Conservation (phyloP, 2,113 vertebrate genomes). For the Sisor rabdophorus region DNA sequence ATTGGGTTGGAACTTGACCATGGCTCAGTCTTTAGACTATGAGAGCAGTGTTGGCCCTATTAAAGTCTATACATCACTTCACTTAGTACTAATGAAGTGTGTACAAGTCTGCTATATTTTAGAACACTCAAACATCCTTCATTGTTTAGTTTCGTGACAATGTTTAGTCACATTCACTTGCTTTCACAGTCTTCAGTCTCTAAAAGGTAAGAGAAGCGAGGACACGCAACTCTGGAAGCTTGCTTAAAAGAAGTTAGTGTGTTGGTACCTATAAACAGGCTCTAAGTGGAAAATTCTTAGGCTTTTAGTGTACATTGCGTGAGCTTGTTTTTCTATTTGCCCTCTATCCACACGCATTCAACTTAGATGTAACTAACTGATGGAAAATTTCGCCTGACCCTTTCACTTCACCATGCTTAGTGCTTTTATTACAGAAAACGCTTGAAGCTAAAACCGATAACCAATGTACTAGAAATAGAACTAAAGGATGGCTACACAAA, state of each 20-base stretch:
- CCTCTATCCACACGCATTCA: constrained; percentile 4
- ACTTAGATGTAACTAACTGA: constrained; percentile 32
- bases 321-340: constrained; percentile 2
- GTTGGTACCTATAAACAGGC: constrained; percentile 16
- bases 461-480: constrained; percentile 44
- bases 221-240: constrained; percentile 3
- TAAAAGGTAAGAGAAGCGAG: neutral
- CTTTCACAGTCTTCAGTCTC: neutral
- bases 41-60: constrained; percentile 23
- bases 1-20: constrained; percentile 32
- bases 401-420: constrained; percentile 36
- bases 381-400: constrained; percentile 53
- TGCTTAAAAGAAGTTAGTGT: constrained; percentile 23
- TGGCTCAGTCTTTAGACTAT: constrained; percentile 8
- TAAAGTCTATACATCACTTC: constrained; percentile 43
- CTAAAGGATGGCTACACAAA: neutral
- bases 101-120: neutral
- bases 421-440: constrained; percentile 49
- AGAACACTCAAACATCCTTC: constrained; percentile 4
- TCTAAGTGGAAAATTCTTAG: constrained; percentile 34
- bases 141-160: constrained; percentile 3
- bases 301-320: constrained; percentile 32
- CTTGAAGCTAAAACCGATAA: constrained; percentile 58
- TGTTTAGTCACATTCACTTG: neutral
- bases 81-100: constrained; percentile 24